Evolutionary conservation across 2,113 vertebrate species (phyloP), one percentile per base, ranked within the genome.

Genomic region (Zapornia atra): DNA sequence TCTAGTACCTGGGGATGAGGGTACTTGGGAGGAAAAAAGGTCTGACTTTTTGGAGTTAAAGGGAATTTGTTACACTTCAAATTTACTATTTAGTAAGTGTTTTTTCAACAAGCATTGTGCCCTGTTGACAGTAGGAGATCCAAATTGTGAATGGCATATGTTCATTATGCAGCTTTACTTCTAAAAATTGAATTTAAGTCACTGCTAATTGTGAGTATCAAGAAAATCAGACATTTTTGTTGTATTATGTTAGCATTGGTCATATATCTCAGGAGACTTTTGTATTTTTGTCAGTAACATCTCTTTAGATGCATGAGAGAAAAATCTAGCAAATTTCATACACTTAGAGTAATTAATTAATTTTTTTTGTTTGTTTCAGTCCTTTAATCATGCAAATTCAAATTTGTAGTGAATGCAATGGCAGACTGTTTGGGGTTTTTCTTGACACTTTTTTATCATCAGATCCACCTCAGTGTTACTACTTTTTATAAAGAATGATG

Each of bases 1-100:
- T 65, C 86, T 17, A 44, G 2, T 66, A 71, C 42, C 15, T 56
- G 21, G 15, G 40, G 26, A 5, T 0, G 0, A 42, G 21, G 26
- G 1, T 8, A 2, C 12, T 31, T 65, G 40, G 3, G 61, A 26
- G 24, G 22, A 14, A 25, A 57, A 31, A 54, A 46, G 11, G 3
- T 59, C 31, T n/a, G 8, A 40, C 21, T 21, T 51, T 38, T 40
- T 70, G 10, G 18, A 83, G 20, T 40, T 70, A 46, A 42, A 69
- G 48, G 7, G 60, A 24, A 57, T 75, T n/a, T 51, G 21, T 75
- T 26, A 18, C 8, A 31, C 31, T 70, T 76, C 25, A 51, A 80
- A 57, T 90, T 57, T 86, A 36, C 21, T 21, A 33, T 44, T 13
- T 38, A 70, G 28, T 66, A 82, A 15, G 24, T 1, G 1, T 33